These are phyloP conservation scores for Tenthredo amoena DNA, from an alignment of 2,888 invertebrate genomes.

Conservation along the genomic window DNA sequence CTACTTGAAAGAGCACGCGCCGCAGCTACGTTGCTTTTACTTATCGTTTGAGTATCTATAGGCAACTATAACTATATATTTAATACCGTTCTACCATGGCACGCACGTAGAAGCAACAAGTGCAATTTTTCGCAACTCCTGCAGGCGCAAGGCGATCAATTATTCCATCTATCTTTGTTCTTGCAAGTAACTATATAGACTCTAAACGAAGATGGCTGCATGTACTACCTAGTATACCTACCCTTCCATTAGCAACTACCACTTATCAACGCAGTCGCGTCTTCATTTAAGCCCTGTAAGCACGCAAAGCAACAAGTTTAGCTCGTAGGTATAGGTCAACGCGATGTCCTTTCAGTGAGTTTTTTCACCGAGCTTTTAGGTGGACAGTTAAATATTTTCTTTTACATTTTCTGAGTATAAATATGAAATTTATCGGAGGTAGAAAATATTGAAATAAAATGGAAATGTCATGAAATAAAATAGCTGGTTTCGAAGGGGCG, in stretches of 20 bases:
- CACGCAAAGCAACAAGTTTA: conserved; percentile 48
- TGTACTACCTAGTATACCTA: not conserved
- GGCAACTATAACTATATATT: conserved; percentile 3
- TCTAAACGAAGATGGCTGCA: conserved; percentile 6
- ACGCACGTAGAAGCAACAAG: conserved; percentile 43
- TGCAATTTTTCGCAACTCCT: conserved; percentile 36
- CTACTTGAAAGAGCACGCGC: not conserved
- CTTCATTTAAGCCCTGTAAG: conserved; percentile 35
- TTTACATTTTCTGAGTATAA: not conserved
- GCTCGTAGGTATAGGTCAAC: conserved; percentile 10
- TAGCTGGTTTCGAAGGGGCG: not conserved
- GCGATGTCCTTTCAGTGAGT: not conserved
- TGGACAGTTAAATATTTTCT: not conserved
- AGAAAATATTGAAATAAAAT: not conserved
- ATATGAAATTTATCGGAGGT: not conserved
- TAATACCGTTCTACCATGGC: not conserved
- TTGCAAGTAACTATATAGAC: not conserved
- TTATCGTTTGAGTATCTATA: not conserved
- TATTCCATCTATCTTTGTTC: conserved; percentile 40
- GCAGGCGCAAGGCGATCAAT: conserved; percentile 18
- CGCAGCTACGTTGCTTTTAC: not conserved
- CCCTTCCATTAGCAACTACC: conserved; percentile 8
- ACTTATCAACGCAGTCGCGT: conserved; percentile 11
- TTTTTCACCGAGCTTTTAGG: not conserved
- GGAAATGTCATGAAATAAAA: not conserved